These are phyloP conservation scores for Gobiocypris rarus DNA, from an alignment of 2,113 vertebrate genomes.

Conservation along the genomic window DNA sequence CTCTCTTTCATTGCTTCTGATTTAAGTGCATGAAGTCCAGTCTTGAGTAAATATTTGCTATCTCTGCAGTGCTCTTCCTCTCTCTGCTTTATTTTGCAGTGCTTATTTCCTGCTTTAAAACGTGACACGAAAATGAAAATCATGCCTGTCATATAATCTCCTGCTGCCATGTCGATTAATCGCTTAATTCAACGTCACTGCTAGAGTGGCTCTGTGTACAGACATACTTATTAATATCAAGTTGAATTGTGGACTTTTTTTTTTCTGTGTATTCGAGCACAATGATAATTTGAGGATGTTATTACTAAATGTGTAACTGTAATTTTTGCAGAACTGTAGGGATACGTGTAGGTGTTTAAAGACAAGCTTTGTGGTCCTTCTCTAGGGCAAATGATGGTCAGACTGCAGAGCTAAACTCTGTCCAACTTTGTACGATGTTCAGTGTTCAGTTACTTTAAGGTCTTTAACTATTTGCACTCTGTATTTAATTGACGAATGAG, in stretches of 20 bases:
- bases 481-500: conserved; percentile 97
- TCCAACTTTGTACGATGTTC: conserved; percentile 95
- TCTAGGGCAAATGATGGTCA: conserved; percentile 22
- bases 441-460: conserved; percentile 89
- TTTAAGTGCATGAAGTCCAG: conserved; percentile 97
- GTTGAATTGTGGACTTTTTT: conserved; percentile 84
- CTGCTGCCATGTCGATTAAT: conserved; percentile 85
- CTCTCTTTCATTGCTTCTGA: conserved; percentile 85
- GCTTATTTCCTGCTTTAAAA: conserved; percentile 84
- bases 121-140: conserved; percentile 81
- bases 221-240: conserved; percentile 77
- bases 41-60: conserved; percentile 85
- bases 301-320: conserved; percentile 84
- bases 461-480: conserved; percentile 96
- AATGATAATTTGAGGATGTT: conserved; percentile 84
- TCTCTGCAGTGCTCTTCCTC: conserved; percentile 80
- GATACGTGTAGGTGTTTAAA: conserved; percentile 64
- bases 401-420: conserved; percentile 76
- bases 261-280: conserved; percentile 87
- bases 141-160: conserved; percentile 68
- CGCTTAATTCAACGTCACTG: conserved; percentile 87
- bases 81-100: conserved; percentile 82
- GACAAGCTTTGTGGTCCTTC: conserved; percentile 34
- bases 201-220: conserved; percentile 78
- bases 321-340: conserved; percentile 88